A percentile compares a stretch with the other conserved stretches of the same genome.
phyloP scores from a whole-genome alignment of 2,113 vertebrate genomes.

The Anolis carolinensis region DNA sequence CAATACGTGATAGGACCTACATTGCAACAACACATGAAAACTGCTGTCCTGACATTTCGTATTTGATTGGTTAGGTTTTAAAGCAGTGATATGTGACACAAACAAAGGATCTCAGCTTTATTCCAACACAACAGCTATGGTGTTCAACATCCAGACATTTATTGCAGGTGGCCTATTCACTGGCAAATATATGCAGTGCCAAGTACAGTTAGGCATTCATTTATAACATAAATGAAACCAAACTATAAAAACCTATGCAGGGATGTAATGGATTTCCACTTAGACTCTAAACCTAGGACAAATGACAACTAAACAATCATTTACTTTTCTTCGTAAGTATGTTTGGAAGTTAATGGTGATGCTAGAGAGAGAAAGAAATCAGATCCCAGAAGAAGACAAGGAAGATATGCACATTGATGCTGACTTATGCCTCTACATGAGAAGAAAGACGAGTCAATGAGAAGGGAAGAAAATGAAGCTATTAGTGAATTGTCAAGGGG shows the following conservation, averaged over 20 bases:
- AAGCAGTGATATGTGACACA: conserved; percentile 4
- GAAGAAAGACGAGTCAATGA: conserved; percentile 55
- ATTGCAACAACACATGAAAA: conserved; percentile 13
- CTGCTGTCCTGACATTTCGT: conserved; percentile 6
- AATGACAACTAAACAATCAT: conserved; percentile 33
- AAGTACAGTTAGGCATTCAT: conserved; percentile 21
- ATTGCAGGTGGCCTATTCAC: conserved; percentile 18
- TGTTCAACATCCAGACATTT: conserved; percentile 31
- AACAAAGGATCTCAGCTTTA: background rate
- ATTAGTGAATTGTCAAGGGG: conserved; percentile 49
- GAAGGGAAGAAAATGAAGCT: conserved; percentile 58
- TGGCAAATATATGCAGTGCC: conserved; percentile 25
- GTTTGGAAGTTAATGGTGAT: conserved; percentile 47
- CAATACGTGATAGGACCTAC: conserved; percentile 26
- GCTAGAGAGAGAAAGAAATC: conserved; percentile 24
- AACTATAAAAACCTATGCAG: conserved; percentile 42
- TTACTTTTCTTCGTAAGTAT: conserved; percentile 22
- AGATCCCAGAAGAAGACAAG: conserved; percentile 17
- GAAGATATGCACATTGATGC: conserved; percentile 40
- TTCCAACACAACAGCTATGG: conserved; percentile 30
- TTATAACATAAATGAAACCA: conserved; percentile 21
- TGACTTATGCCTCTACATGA: conserved; percentile 41
- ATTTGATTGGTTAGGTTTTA: conserved; percentile 1
- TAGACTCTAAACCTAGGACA: conserved; percentile 30
- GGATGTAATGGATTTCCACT: conserved; percentile 39